Evolutionary conservation across 2,113 vertebrate genomes (phyloP).

Genomic region (Anas platyrhynchos): DNA sequence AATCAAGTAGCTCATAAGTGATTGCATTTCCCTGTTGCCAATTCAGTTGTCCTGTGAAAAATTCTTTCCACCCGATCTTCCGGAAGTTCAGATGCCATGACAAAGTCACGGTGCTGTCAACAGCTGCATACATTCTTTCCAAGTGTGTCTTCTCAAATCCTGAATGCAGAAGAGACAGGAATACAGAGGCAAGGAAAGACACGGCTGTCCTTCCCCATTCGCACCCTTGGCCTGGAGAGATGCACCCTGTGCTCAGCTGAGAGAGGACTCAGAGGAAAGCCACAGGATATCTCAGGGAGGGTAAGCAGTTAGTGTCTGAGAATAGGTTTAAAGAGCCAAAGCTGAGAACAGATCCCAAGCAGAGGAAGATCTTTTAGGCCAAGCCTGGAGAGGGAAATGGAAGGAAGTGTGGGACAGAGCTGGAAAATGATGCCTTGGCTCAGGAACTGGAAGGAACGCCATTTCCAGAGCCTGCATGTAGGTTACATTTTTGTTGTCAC

Average conservation of each 20-base stretch:
- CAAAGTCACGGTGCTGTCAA: conserved; percentile 6
- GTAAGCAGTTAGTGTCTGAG: not conserved
- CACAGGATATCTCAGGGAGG: not conserved
- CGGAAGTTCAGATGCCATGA: conserved; percentile 26
- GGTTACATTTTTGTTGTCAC: not conserved
- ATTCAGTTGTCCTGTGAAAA: not conserved
- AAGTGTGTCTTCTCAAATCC: conserved; percentile 40
- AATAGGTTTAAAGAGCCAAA: not conserved
- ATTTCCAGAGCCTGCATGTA: not conserved
- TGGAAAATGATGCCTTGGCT: not conserved
- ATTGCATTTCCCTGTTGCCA: not conserved
- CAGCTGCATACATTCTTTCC: not conserved
- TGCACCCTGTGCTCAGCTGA: not conserved
- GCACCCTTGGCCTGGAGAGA: not conserved
- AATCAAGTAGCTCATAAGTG: not conserved
- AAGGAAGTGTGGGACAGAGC: not conserved
- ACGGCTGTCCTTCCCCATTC: not conserved
- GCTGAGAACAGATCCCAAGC: not conserved
- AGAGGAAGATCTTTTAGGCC: not conserved
- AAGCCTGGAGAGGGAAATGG: not conserved
- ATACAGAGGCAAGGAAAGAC: not conserved
- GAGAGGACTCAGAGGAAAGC: not conserved
- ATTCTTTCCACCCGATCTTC: not conserved
- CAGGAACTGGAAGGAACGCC: not conserved
- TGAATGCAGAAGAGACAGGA: conserved; percentile 26